Evolutionary conservation across 2,888 invertebrate genomes (phyloP).

Genomic region (Diarsia rubi): DNA sequence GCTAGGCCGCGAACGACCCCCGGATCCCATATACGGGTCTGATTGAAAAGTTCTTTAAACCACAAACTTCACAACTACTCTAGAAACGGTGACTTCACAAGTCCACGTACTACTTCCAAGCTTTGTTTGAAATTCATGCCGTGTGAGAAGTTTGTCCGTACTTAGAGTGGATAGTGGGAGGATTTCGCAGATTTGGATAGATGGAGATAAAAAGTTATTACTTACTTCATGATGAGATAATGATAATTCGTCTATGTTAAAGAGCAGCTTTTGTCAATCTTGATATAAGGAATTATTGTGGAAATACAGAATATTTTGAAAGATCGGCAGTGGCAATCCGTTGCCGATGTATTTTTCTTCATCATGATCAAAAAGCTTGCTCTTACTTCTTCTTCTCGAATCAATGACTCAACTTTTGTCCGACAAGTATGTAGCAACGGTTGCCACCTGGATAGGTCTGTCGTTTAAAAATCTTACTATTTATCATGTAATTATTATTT

Average conservation of each 20-base stretch:
- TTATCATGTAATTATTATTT: background rate
- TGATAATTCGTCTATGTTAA: background rate
- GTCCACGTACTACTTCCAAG: slow-evolving; percentile 58
- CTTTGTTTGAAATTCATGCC: slow-evolving; percentile 65
- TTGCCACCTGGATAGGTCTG: too few species aligned
- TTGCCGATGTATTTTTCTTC: background rate
- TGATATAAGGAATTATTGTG: background rate
- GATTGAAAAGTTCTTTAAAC: slow-evolving; percentile 86
- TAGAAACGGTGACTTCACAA: slow-evolving; percentile 64
- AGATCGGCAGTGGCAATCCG: too few species aligned
- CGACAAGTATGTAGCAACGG: too few species aligned
- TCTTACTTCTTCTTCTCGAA: too few species aligned
- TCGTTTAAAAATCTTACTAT: background rate
- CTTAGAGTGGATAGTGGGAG: slow-evolving; percentile 45
- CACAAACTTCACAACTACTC: slow-evolving; percentile 74
- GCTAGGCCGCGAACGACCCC: slow-evolving; percentile 69
- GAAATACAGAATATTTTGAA: background rate
- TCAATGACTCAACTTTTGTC: too few species aligned
- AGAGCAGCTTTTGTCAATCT: background rate
- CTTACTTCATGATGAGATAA: too few species aligned
- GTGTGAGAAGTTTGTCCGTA: slow-evolving; percentile 46
- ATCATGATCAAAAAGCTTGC: background rate
- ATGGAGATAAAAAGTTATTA: slow-evolving; percentile 31
- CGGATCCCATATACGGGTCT: slow-evolving; percentile 81
- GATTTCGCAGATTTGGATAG: slow-evolving; percentile 21